These are phyloP conservation scores for Mimas tiliae DNA, from an alignment of 2,888 invertebrate genomes.

Conservation along the genomic window DNA sequence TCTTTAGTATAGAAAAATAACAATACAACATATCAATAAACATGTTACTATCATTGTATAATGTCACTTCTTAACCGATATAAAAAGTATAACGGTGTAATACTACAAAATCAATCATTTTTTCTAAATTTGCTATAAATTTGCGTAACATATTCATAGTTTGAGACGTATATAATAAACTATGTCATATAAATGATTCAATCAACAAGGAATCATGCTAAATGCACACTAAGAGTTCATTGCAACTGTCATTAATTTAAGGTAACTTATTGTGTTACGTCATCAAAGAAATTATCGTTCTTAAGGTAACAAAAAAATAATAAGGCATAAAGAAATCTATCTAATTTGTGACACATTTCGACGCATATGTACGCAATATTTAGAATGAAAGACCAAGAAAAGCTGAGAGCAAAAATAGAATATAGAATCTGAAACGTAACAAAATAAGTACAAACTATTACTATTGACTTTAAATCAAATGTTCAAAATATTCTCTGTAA, in stretches of 20 bases:
- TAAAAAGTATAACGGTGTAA: neutral
- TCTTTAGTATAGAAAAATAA: no score
- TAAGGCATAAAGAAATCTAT: neutral
- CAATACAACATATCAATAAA: neutral
- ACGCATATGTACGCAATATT: no score
- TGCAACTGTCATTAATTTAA: neutral
- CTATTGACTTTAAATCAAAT: constrained; percentile 15
- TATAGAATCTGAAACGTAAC: neutral
- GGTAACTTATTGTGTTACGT: constrained; percentile 2
- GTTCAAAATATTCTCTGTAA: neutral
- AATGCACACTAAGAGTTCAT: constrained; percentile 25
- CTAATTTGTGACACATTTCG: neutral
- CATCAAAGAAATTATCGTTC: neutral
- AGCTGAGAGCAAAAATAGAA: neutral
- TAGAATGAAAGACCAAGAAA: no score
- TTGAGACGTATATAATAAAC: constrained; percentile 13
- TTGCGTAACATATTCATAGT: neutral
- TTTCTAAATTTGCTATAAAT: constrained; percentile 4
- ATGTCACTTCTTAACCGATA: no score
- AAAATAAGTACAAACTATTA: neutral
- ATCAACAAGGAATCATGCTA: constrained; percentile 7
- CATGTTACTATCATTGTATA: neutral
- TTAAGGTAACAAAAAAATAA: neutral
- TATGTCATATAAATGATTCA: constrained; percentile 2
- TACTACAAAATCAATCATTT: neutral